A percentile compares a stretch with the other conserved stretches of the same genome.
Conservation (phyloP, 2,888 invertebrate genomes). For the Trichogramma evanescens region DNA sequence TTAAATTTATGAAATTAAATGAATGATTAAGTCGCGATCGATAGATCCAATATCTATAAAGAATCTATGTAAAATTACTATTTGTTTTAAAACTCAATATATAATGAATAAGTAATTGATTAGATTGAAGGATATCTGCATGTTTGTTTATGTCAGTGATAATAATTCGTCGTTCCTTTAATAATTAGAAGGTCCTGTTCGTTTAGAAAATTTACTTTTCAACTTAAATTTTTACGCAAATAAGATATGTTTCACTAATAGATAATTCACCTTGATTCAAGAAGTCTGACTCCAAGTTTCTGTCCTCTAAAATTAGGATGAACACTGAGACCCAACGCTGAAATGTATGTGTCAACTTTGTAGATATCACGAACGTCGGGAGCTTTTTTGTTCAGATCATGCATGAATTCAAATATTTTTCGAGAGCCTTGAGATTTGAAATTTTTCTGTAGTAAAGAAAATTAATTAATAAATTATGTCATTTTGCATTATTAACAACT, state of each 20-base stretch:
- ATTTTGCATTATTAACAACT: neutral
- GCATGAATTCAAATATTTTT: constrained; percentile 20
- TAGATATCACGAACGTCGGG: constrained; percentile 24
- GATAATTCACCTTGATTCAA: constrained; percentile 31
- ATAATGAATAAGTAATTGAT: neutral
- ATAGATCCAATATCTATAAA: too few species aligned
- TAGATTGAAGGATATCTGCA: neutral
- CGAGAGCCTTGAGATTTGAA: constrained; percentile 16
- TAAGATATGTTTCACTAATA: neutral
- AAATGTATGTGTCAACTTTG: constrained; percentile 35
- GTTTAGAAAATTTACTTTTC: too few species aligned
- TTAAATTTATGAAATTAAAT: too few species aligned
- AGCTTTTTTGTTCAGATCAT: constrained; percentile 4
- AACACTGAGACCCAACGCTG: constrained; percentile 40
- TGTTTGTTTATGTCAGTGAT: neutral
- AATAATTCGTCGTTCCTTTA: too few species aligned
- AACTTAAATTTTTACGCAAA: neutral
- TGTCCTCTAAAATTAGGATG: constrained; percentile 39
- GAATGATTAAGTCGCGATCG: too few species aligned
- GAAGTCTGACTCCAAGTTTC: constrained; percentile 33
- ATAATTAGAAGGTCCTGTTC: too few species aligned
- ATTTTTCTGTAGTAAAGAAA: constrained; percentile 2
- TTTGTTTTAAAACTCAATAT: neutral
- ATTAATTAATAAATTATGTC: neutral
- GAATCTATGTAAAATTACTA: neutral